Evolutionary conservation across 2,113 vertebrate genomes (phyloP), one percentile per base, ranked within the genome.

Genomic region (Cavia aperea): DNA sequence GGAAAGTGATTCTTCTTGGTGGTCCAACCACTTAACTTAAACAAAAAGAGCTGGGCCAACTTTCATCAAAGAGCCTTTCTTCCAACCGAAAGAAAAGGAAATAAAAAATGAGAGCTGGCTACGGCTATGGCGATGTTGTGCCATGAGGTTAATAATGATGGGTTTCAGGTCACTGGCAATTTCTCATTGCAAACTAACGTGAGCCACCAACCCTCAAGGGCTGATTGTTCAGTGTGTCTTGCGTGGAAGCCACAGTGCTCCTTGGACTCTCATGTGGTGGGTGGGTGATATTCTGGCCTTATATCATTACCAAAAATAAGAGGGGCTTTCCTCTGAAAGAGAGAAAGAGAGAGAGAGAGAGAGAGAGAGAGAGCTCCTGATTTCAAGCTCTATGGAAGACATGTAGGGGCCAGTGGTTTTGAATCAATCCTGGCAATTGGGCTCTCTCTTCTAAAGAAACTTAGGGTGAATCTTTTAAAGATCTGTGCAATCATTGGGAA

Each of bases 21-120:
- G 96, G 96, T 96, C 96, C 8, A 0, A 95, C 96, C 96, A 96
- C 92, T 95, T 95, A 95, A 96, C 94, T 94, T 96, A 96, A 96
- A 96, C 95, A 95, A 88, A 93, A 95, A 87, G 86, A 65, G 82
- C 84, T 33, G 79, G 81, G 95, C 96, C 94, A 96, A 96, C 86
- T 94, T 92, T 79, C 89, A 93, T 96, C 95, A 96, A 93, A 94
- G 83, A 95, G 86, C 39, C 92, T 94, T 97, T 97, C 95, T 96
- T 96, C 90, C 75, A 93, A 86, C 49, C 0, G 18, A 62, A 78
- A 65, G 54, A 72, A 78, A 54, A 85, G 2, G 43, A 68, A 77
- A 39, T 8, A 84, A 77, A 91, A 89, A 86, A 65, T 56, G 60
- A 90, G 92, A 88, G 46, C 24, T 92, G 93, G 88, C 95, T 94